phyloP scores from a whole-genome alignment of 2,113 vertebrate genomes.

The Pardalotus punctatus region DNA sequence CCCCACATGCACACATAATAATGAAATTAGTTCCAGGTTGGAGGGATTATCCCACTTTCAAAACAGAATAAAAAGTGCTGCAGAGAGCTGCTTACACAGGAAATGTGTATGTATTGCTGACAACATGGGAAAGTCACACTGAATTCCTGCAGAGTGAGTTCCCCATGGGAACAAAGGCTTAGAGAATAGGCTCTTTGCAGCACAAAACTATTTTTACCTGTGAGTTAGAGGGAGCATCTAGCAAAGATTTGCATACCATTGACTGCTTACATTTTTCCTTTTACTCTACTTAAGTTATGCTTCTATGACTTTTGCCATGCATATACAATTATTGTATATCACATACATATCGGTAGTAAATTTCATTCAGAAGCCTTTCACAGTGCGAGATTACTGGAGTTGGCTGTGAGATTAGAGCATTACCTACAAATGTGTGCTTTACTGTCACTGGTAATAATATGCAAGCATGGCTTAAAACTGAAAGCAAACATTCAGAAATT shows the following conservation, averaged over 20 bases:
- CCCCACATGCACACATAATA: not conserved
- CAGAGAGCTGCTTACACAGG: not conserved
- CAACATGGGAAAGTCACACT: not conserved
- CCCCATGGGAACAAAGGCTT: not conserved
- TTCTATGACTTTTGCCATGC: not conserved
- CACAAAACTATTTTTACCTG: not conserved
- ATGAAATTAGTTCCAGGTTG: not conserved
- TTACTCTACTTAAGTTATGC: not conserved
- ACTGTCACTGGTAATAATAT: constrained; percentile 83
- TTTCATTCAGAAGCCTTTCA: constrained; percentile 79
- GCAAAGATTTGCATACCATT: not conserved
- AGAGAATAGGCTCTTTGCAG: not conserved
- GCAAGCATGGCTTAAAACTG: constrained; percentile 84
- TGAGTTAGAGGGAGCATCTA: not conserved
- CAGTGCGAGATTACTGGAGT: constrained; percentile 79
- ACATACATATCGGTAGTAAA: constrained; percentile 6
- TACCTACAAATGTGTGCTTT: constrained; percentile 86
- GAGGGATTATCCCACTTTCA: not conserved
- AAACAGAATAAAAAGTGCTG: not conserved
- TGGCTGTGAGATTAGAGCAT: constrained; percentile 81
- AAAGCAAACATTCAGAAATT: constrained; percentile 72
- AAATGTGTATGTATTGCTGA: not conserved
- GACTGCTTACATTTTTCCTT: not conserved
- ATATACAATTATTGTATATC: constrained; percentile 57
- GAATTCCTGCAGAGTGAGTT: not conserved